Evolutionary conservation across 1,140 invertebrate genomes (phyloP).

Genomic region (Berghia stephanieae): DNA sequence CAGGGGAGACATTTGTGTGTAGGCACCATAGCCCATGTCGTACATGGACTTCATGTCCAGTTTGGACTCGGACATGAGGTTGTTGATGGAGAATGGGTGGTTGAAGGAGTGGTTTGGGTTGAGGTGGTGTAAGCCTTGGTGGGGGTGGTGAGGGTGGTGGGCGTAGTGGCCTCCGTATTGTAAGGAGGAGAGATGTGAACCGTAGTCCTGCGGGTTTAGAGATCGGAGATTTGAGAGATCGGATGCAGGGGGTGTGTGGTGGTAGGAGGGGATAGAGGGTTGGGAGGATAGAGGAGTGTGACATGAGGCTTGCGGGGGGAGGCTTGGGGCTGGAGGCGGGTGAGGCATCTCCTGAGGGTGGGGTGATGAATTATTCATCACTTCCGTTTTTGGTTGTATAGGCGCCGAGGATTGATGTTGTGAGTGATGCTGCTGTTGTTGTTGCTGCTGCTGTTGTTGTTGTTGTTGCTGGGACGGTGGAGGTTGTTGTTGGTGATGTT

Average conservation of each 20-base stretch:
- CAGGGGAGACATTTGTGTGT: conserved; percentile 58
- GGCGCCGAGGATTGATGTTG: conserved; percentile 62
- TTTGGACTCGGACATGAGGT: conserved; percentile 63
- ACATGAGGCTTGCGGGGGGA: conserved; percentile 47
- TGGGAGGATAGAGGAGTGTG: conserved; percentile 14
- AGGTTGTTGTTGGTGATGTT: conserved; percentile 40
- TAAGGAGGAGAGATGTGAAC: conserved; percentile 24
- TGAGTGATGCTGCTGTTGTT: conserved; percentile 69
- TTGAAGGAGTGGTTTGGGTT: conserved; percentile 62
- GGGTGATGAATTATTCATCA: conserved; percentile 38
- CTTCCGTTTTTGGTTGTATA: conserved; percentile 35
- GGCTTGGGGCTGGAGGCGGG: conserved; percentile 62
- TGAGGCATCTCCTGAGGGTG: conserved; percentile 36
- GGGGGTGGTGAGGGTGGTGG: conserved; percentile 17
- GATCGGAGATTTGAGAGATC: conserved; percentile 30
- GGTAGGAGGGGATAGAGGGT: conserved; percentile 10
- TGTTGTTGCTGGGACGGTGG: conserved; percentile 52
- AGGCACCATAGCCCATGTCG: conserved; percentile 54
- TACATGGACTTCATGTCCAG: conserved; percentile 65
- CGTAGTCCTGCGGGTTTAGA: conserved; percentile 26
- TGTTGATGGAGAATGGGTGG: conserved; percentile 88
- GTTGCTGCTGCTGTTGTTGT: conserved; percentile 51
- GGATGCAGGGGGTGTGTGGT: conserved; percentile 5
- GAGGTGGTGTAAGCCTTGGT: conserved; percentile 49
- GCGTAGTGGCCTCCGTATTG: conserved; percentile 18